Evolutionary conservation across 2,113 vertebrate species (phyloP).

Genomic region (Canis aureus): DNA sequence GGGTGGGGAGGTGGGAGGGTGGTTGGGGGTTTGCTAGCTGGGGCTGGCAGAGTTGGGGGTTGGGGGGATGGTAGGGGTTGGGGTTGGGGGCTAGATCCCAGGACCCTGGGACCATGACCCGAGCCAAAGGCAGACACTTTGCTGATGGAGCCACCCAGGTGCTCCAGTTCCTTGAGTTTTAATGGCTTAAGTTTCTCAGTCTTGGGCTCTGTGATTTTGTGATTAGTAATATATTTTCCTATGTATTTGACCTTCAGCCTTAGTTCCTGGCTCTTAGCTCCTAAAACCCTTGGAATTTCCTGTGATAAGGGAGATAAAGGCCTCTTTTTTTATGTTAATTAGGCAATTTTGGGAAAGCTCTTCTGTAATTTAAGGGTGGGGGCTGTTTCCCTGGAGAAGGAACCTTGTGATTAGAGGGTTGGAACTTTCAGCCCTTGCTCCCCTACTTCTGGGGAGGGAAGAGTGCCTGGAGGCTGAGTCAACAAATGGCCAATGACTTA

Average conservation of each 20-base stretch:
- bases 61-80: no score
- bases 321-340: background rate
- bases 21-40: no score
- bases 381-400: background rate
- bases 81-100: no score
- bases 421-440: background rate
- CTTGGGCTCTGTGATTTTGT: background rate
- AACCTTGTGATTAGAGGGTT: background rate
- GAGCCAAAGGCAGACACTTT: no score
- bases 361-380: background rate
- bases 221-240: background rate
- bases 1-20: no score
- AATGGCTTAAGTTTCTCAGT: background rate
- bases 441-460: background rate
- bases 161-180: background rate
- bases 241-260: background rate
- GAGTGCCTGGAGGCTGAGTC: background rate
- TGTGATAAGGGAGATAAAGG: background rate
- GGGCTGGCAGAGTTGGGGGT: no score
- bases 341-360: background rate
- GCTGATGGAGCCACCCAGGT: no score
- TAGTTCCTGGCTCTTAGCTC: background rate
- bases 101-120: no score
- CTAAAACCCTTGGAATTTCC: background rate
- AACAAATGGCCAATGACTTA: background rate